phyloP scores from a whole-genome alignment of 2,113 vertebrate genomes.

The Siphamia tubifer region DNA sequence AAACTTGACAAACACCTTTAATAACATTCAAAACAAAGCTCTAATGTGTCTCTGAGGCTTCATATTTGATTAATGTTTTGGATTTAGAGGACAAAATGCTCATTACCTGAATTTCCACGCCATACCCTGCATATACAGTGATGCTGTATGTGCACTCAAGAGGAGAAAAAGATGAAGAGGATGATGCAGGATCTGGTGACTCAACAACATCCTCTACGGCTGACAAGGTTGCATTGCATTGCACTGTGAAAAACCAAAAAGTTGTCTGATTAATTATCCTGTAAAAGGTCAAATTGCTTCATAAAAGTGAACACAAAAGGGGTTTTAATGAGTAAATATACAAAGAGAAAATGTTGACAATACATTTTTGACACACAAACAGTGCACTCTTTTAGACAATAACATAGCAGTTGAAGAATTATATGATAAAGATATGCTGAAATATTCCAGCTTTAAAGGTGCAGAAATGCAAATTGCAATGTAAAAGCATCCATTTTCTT shows the following conservation, averaged over 20 bases:
- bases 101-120: conserved; percentile 89
- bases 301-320: not conserved
- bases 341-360: no score
- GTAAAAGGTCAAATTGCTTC: not conserved
- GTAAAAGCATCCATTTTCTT: no score
- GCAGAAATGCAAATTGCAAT: no score
- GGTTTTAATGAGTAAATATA: no score
- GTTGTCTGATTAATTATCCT: not conserved
- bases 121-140: conserved; percentile 88
- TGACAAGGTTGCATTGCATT: conserved; percentile 87
- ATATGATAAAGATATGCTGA: no score
- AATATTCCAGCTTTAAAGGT: no score
- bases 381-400: no score
- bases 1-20: no score
- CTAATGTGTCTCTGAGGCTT: not conserved
- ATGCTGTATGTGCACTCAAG: conserved; percentile 91
- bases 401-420: no score
- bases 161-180: conserved; percentile 76
- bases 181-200: conserved; percentile 81
- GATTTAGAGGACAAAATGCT: not conserved
- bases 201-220: conserved; percentile 87
- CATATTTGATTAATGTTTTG: not conserved
- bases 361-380: no score
- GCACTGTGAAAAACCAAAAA: conserved; percentile 71
- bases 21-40: not conserved